Evolutionary conservation across 2,888 invertebrate genomes (phyloP), one percentile per base, ranked within the genome.

Genomic region (Tetheella fluctuosa): DNA sequence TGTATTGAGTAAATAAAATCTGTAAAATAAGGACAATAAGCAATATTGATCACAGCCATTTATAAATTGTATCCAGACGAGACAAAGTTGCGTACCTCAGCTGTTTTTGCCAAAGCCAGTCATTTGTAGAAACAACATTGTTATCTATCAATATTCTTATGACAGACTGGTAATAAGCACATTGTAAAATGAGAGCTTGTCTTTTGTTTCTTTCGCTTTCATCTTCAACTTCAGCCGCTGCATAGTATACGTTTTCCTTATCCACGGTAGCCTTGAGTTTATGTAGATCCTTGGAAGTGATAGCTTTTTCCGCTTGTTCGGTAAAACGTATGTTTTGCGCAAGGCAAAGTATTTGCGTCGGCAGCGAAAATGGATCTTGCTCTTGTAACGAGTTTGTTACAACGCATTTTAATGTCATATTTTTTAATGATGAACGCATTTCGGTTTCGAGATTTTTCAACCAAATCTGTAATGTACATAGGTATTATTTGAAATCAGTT

Each of bases 41-140:
- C 7, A 10, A 42, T 42, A 42, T 42, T 5, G 42, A 17, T 34
- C 2, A 39, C 53, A 23, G n/a, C 34, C 39, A 53, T 15, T 52
- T 13, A 55, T 52, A 23, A 42, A 61, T 23, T 42, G 8, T 42
- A 52, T 17, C 53, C 17, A 56, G 15, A 54, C 20, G 42, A 13
- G 48, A 52, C 54, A n/a, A 57, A 67, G 53, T 37, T 28, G 59
- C 63, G 67, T 85, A 96, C 95, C 98, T 95, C 55, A 99, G 94
- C 85, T 99, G 99, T 86, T 97, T 97, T 86, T 97, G 97, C 99
- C 99, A 99, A 57, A 95, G 92, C 99, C 99, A 99, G 80, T 98
- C 96, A 20, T 89, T 93, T 13, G 94, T 82, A 67, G 94, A 94
- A 34, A 94, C 94, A 0, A 96, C 95, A 81, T 95, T 95, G 67